A percentile compares a stretch with the other conserved stretches of the same genome.
Conservation (phyloP, 2,797 vertebrate species). For the Microctenopoma lineatum region DNA sequence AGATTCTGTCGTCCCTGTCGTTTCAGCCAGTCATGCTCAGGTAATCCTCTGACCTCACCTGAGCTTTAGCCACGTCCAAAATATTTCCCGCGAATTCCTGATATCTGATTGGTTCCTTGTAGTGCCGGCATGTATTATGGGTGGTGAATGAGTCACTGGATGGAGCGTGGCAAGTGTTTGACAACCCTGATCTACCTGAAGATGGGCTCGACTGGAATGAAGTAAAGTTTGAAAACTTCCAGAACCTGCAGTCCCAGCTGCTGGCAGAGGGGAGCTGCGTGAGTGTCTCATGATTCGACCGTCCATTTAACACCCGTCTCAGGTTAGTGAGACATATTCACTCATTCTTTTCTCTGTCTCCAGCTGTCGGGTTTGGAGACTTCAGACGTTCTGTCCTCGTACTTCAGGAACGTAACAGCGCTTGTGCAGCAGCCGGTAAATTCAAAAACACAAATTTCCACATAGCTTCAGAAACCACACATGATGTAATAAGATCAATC, state of each 20-base stretch:
- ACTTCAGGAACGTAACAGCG: conserved; percentile 46
- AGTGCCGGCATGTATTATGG: conserved; percentile 44
- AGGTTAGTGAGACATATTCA: background rate
- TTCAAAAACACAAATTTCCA: background rate
- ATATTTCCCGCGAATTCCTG: background rate
- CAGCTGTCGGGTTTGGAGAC: conserved; percentile 16
- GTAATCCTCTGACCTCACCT: conserved; percentile 32
- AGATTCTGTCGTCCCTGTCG: background rate
- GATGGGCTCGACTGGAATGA: conserved; percentile 33
- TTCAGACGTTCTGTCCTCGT: conserved; percentile 34
- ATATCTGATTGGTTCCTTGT: conserved; percentile 36
- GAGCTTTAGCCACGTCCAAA: background rate
- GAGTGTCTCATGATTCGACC: conserved; percentile 22
- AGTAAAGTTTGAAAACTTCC: conserved; percentile 2
- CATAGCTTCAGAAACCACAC: no score
- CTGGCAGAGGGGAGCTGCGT: conserved; percentile 37
- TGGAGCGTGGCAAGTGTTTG: background rate
- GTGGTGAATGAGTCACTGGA: conserved; percentile 37
- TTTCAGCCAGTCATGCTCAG: conserved; percentile 3
- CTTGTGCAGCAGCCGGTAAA: conserved; percentile 54
- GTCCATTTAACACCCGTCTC: background rate
- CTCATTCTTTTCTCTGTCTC: background rate
- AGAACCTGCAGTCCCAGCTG: conserved; percentile 20
- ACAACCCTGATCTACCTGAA: conserved; percentile 2
- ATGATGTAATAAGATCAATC: conserved; percentile 8